Conservation (phyloP, 2,888 invertebrate species). For the Limnephilus lunatus region DNA sequence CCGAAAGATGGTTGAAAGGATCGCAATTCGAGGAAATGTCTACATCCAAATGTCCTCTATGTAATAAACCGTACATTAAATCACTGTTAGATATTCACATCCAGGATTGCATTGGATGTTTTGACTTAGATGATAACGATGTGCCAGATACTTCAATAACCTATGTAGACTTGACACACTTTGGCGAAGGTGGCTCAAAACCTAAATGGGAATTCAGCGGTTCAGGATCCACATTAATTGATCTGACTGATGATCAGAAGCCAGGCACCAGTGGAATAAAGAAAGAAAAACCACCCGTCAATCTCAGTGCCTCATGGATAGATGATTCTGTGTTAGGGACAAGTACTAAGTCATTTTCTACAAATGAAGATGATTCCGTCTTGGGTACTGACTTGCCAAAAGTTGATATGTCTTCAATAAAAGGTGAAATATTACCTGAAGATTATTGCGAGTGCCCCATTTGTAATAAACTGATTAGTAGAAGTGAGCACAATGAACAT, state of each 20-base stretch:
- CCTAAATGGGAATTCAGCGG: background rate
- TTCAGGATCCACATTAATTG: slow-evolving; percentile 35
- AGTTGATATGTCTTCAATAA: background rate
- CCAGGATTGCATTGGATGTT: slow-evolving; percentile 73
- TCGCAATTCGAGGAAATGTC: slow-evolving; percentile 12
- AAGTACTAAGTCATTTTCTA: background rate
- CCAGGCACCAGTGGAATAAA: slow-evolving; percentile 12
- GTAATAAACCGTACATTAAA: slow-evolving; percentile 70
- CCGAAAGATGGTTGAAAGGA: slow-evolving; percentile 36
- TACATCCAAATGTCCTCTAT: slow-evolving; percentile 74
- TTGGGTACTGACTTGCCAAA: background rate
- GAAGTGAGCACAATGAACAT: slow-evolving; percentile 72
- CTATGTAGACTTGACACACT: slow-evolving; percentile 50
- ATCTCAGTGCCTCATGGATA: slow-evolving; percentile 2
- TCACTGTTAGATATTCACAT: slow-evolving; percentile 73
- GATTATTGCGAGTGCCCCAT: slow-evolving; percentile 72
- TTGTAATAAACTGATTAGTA: slow-evolving; percentile 71
- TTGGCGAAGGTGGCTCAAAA: background rate
- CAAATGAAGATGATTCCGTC: background rate
- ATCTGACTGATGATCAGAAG: slow-evolving; percentile 45
- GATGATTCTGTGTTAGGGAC: slow-evolving; percentile 30
- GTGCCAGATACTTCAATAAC: background rate
- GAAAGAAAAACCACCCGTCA: background rate
- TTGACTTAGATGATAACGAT: slow-evolving; percentile 39
- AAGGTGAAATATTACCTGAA: slow-evolving; percentile 14